phyloP scores from a whole-genome alignment of 1,140 invertebrate species.

The Liolophura sinensis region DNA sequence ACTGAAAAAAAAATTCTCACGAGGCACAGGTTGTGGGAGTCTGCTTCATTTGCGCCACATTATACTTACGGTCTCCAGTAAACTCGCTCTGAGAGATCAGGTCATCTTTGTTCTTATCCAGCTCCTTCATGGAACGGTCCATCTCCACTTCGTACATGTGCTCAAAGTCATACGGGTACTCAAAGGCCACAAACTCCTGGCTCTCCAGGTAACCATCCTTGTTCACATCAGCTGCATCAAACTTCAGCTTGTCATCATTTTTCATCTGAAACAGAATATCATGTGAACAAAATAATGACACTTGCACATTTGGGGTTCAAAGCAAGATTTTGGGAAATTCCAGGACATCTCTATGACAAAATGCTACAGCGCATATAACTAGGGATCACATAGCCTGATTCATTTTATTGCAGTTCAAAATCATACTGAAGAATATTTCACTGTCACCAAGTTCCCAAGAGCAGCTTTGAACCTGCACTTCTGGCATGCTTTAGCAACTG shows the following conservation, averaged over 20 bases:
- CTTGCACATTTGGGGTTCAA: neutral
- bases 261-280: slow-evolving; percentile 26
- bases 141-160: slow-evolving; percentile 85
- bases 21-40: no score
- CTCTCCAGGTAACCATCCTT: slow-evolving; percentile 77
- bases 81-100: slow-evolving; percentile 54
- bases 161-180: slow-evolving; percentile 91
- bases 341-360: neutral
- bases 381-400: no score
- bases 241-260: slow-evolving; percentile 77
- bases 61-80: slow-evolving; percentile 14
- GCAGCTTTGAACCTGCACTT: no score
- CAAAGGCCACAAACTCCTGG: slow-evolving; percentile 86
- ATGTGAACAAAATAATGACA: neutral
- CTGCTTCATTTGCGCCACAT: no score
- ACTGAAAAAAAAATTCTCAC: no score
- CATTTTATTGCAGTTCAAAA: no score
- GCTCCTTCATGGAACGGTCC: slow-evolving; percentile 81
- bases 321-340: neutral
- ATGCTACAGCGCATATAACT: no score
- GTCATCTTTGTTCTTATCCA: slow-evolving; percentile 84
- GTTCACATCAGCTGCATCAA: slow-evolving; percentile 83
- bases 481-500: no score
- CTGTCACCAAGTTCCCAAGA: no score
- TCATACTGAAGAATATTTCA: no score